Evolutionary conservation across 1,140 invertebrate genomes (phyloP).

Genomic region (Propsilocerus akamusi): DNA sequence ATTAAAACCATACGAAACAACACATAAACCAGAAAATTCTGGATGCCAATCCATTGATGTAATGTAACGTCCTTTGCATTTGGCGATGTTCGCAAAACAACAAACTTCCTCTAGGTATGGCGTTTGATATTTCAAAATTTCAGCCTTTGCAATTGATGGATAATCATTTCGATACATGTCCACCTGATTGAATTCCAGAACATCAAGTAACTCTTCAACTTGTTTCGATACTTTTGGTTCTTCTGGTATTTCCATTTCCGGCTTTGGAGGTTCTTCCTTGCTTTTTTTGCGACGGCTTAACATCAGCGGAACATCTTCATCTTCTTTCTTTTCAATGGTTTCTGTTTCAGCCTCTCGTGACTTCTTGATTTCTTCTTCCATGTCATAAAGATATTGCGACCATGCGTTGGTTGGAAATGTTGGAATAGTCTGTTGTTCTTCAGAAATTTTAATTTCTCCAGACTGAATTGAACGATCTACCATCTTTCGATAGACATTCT

Average conservation of each 20-base stretch:
- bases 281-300: slow-evolving; percentile 11
- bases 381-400: slow-evolving; percentile 37
- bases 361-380: slow-evolving; percentile 19
- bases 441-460: slow-evolving; percentile 22
- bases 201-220: slow-evolving; percentile 16
- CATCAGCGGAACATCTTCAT: slow-evolving; percentile 13
- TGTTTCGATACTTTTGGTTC: slow-evolving; percentile 14
- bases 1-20: slow-evolving; percentile 36
- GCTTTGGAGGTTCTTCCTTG: slow-evolving; percentile 2
- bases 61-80: slow-evolving; percentile 28
- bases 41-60: slow-evolving; percentile 48
- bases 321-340: slow-evolving; percentile 15
- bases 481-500: slow-evolving; percentile 32
- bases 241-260: slow-evolving; percentile 5
- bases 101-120: slow-evolving; percentile 19
- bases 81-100: slow-evolving; percentile 22
- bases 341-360: slow-evolving; percentile 7
- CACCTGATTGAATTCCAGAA: slow-evolving; percentile 22
- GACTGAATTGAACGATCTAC: slow-evolving; percentile 32
- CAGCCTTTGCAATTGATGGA: slow-evolving; percentile 12
- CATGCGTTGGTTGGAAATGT: slow-evolving; percentile 41
- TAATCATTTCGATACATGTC: slow-evolving; percentile 23
- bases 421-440: slow-evolving; percentile 41
- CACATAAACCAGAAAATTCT: slow-evolving; percentile 39
- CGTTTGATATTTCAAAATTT: slow-evolving; percentile 15